Evolutionary conservation across 1,140 invertebrate species (phyloP).

Genomic region (Dendroctonus valens): DNA sequence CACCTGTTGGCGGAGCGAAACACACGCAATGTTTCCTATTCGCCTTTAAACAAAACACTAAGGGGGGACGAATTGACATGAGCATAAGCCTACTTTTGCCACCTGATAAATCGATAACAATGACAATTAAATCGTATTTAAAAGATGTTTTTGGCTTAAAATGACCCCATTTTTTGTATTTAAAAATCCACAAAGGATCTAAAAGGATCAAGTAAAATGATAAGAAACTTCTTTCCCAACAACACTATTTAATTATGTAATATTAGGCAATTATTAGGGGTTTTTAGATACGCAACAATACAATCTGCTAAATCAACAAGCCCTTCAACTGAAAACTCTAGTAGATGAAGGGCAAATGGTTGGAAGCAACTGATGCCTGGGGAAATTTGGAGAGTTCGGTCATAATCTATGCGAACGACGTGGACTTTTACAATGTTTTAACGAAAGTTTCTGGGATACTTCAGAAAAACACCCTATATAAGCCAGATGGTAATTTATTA

Average conservation of each 20-base stretch:
- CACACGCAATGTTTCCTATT: too few species aligned
- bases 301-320: slow-evolving; percentile 54
- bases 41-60: too few species aligned
- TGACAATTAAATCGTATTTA: too few species aligned
- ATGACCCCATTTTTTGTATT: too few species aligned
- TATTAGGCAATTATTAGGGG: slow-evolving; percentile 50
- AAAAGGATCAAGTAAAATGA: too few species aligned
- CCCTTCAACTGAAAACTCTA: slow-evolving; percentile 54
- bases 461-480: not conserved
- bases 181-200: too few species aligned
- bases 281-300: slow-evolving; percentile 63
- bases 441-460: slow-evolving; percentile 36
- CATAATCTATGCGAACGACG: slow-evolving; percentile 56
- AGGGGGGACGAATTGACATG: too few species aligned
- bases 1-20: too few species aligned
- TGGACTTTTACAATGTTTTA: slow-evolving; percentile 82
- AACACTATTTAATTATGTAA: not conserved
- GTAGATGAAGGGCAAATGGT: slow-evolving; percentile 58
- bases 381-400: slow-evolving; percentile 61
- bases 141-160: too few species aligned
- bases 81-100: too few species aligned
- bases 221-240: too few species aligned
- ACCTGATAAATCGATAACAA: too few species aligned
- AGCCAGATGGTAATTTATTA: slow-evolving; percentile 42
- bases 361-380: slow-evolving; percentile 65